A percentile compares a stretch with the other conserved stretches of the same genome.
phyloP scores from a whole-genome alignment of 2,113 vertebrate species.

The Daubentonia madagascariensis region DNA sequence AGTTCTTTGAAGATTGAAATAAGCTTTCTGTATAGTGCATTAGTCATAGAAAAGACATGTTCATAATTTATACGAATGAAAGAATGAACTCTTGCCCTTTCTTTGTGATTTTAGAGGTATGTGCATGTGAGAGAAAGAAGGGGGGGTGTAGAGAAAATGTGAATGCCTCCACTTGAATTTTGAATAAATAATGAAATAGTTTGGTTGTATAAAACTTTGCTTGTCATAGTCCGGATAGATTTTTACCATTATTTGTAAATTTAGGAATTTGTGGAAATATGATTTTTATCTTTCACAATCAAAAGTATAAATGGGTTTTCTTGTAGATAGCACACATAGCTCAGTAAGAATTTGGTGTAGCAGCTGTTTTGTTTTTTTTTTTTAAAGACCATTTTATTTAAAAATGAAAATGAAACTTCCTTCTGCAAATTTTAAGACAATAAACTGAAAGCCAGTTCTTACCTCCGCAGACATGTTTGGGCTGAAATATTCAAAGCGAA shows the following conservation, averaged over 20 bases:
- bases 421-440: not conserved
- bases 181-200: not conserved
- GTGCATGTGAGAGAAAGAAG: not conserved
- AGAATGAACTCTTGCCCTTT: not conserved
- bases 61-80: not conserved
- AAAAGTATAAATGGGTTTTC: not conserved
- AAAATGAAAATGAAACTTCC: not conserved
- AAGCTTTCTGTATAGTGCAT: not conserved
- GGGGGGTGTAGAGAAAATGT: not conserved
- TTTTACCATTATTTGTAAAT: not conserved
- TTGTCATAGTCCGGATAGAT: not conserved
- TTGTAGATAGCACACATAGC: not conserved
- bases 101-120: not conserved
- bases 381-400: not conserved
- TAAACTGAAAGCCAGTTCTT: not conserved
- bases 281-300: slow-evolving; percentile 6
- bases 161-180: not conserved
- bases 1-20: not conserved
- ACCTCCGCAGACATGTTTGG: not conserved
- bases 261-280: not conserved
- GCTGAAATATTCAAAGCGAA: not conserved
- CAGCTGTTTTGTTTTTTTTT: not conserved
- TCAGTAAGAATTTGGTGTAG: not conserved
- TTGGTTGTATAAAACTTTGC: not conserved
- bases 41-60: not conserved